Base-by-base conservation (phyloP, 2,797 vertebrate species). In the Crotalus adamanteus region DNA sequence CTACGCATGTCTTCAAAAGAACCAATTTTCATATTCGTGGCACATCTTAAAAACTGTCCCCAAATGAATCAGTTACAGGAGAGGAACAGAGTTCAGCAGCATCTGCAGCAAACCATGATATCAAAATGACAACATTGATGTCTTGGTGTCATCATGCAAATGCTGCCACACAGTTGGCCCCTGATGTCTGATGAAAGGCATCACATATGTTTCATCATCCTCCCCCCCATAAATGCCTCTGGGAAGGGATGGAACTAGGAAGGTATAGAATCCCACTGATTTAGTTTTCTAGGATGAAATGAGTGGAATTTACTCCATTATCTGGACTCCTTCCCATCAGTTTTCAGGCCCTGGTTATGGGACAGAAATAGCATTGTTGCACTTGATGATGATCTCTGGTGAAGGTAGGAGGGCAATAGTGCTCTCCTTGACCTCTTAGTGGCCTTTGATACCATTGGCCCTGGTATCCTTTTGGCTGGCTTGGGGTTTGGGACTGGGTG, bases 1-100 rank as follows among this genome's bases (percentile, higher is more conserved):
- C 0, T 63, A 0, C 13, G 37, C 0, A 0, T 26, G 0, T 78
- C 11, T 8, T 0, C 0, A 63, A 2, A 83, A 51, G 28, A 59
- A 53, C 14, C 57, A 14, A 91, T 5, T 56, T 12, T 87, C 0
- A 28, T 91, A 51, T 0, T 1, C 9, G 87, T 57, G 63, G 31
- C 12, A 51, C 2, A 28, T 87, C 37, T 65, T 57, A 78, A 92
- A 88, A 26, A 78, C 7, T 78, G 20, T 78, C 37, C 61, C 47
- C 37, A 14, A 88, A 9, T 56, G 31, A 55, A 78, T n/a, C 18
- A 42, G 28, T 37, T 53, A 56, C 87, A n/a, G 55, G 26, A 69
- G 20, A 13, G 4, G 4, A 37, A 69, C 31, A 53, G 2, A 16
- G 3, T 42, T 83, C 73, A 83, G 1, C 69, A 37, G 69, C 31